phyloP scores from a whole-genome alignment of 2,888 invertebrate species.

The Archips crataeganus region DNA sequence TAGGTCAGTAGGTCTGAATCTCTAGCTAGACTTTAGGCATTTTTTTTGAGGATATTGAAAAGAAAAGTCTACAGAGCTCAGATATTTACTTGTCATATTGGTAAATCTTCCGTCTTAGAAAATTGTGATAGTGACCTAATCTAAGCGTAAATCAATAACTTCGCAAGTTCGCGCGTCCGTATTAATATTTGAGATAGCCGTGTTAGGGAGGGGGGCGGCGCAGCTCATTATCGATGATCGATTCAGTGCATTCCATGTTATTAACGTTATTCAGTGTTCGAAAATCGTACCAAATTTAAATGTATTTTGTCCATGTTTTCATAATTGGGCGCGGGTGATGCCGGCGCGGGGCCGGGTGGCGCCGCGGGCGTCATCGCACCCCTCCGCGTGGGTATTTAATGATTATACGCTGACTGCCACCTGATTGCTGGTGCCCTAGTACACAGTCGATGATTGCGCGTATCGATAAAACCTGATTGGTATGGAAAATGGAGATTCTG shows the following conservation, averaged over 20 bases:
- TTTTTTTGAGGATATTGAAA: too few relatives aligned
- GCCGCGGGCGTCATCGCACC: constrained; percentile 80
- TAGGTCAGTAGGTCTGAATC: not conserved
- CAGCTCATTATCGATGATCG: constrained; percentile 67
- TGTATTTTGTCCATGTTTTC: constrained; percentile 85
- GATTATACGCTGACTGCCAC: constrained; percentile 85
- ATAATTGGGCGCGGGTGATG: constrained; percentile 80
- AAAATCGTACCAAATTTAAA: constrained; percentile 71
- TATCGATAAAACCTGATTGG: constrained; percentile 65
- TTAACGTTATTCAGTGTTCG: constrained; percentile 67
- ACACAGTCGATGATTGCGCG: constrained; percentile 67
- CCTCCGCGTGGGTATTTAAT: constrained; percentile 84
- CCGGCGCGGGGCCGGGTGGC: constrained; percentile 60
- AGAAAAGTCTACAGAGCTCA: not conserved
- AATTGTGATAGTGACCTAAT: constrained; percentile 27
- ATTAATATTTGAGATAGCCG: constrained; percentile 47
- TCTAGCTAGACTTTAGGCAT: not conserved
- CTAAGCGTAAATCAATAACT: constrained; percentile 48
- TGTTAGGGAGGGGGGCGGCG: constrained; percentile 61
- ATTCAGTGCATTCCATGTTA: constrained; percentile 49
- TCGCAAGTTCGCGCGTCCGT: constrained; percentile 45
- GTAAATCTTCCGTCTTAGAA: constrained; percentile 3
- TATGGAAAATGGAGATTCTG: constrained; percentile 41
- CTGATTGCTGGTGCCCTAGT: constrained; percentile 76
- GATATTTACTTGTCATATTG: not conserved